These are phyloP conservation scores for Musca vetustissima DNA, from an alignment of 1,140 invertebrate genomes.

Conservation along the genomic window DNA sequence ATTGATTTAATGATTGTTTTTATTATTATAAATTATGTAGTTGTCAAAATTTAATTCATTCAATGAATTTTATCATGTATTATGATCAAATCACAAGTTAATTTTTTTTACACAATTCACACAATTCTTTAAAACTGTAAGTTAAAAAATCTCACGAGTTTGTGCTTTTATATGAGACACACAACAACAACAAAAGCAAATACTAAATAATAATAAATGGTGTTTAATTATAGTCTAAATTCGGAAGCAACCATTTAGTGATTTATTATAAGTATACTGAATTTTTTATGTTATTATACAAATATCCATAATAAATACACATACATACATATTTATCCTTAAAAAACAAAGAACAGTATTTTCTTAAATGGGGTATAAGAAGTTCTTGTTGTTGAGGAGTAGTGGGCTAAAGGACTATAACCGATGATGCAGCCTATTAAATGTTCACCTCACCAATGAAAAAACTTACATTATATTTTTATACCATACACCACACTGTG, in stretches of 20 bases:
- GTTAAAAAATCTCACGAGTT: background rate
- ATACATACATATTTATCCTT: slow-evolving; percentile 4
- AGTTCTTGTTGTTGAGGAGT: too few species aligned
- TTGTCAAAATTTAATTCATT: slow-evolving; percentile 1
- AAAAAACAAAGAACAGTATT: too few species aligned
- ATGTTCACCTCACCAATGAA: too few species aligned
- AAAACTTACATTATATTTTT: too few species aligned
- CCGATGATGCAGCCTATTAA: too few species aligned
- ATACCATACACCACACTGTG: too few species aligned
- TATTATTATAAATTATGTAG: background rate
- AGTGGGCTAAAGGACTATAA: too few species aligned
- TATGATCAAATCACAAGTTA: background rate
- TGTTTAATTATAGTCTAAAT: background rate
- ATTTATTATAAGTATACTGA: slow-evolving; percentile 7
- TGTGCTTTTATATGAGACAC: slow-evolving; percentile 4
- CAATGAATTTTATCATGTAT: slow-evolving; percentile 1
- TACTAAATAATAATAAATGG: background rate
- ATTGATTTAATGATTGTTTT: background rate
- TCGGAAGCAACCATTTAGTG: background rate
- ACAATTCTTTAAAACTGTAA: background rate
- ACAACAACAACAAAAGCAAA: too few species aligned
- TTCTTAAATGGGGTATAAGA: too few species aligned
- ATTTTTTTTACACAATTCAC: background rate
- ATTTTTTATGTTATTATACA: slow-evolving; percentile 9
- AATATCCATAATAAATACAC: background rate